A percentile compares a stretch with the other conserved stretches of the same genome.
Conservation (phyloP, 1,140 invertebrate genomes). For the Drosophila ercepeae region DNA sequence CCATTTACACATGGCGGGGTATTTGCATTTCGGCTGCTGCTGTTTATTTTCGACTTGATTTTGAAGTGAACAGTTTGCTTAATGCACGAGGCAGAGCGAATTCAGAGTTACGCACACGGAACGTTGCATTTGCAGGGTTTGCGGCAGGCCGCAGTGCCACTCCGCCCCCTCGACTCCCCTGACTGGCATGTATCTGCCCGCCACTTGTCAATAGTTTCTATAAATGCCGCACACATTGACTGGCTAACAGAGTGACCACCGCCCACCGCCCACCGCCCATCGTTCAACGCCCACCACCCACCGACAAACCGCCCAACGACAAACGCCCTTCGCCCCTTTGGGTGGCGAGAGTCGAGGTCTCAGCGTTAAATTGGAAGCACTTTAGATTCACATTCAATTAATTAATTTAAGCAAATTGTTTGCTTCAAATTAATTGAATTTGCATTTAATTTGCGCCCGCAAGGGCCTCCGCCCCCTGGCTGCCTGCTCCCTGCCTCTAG, state of each 20-base stretch:
- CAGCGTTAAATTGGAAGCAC: constrained; percentile 76
- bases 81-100: constrained; percentile 57
- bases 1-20: constrained; percentile 7
- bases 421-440: constrained; percentile 83
- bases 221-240: constrained; percentile 59
- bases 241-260: constrained; percentile 10
- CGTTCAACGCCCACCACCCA: too few relatives aligned
- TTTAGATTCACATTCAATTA: constrained; percentile 82
- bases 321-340: neutral
- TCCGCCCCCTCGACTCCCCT: neutral
- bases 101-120: constrained; percentile 77
- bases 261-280: neutral
- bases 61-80: constrained; percentile 83
- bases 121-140: constrained; percentile 69
- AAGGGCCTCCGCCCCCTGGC: constrained; percentile 43
- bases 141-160: constrained; percentile 51
- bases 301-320: too few relatives aligned
- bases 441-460: constrained; percentile 81
- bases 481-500: neutral
- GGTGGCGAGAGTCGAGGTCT: constrained; percentile 28
- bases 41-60: constrained; percentile 83
- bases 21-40: constrained; percentile 65
- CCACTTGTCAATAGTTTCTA: constrained; percentile 65
- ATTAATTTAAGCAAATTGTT: constrained; percentile 83
- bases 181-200: neutral